Evolutionary conservation across 2,797 vertebrate genomes (phyloP), one percentile per base, ranked within the genome.

Genomic region (Enoplosus armatus): DNA sequence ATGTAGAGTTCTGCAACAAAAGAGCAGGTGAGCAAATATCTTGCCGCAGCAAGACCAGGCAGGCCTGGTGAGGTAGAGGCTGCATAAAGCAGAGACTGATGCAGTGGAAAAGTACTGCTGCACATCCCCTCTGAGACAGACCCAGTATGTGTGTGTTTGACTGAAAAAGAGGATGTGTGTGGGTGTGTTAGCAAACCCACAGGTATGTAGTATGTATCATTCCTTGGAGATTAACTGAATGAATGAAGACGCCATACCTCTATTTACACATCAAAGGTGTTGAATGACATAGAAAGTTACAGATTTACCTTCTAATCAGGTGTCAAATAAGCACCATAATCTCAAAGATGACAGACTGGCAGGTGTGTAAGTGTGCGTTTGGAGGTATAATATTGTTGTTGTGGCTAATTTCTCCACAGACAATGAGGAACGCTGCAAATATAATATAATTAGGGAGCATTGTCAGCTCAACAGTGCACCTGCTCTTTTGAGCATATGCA

Each of bases 91-190:
- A 43, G 67, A 53, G 26, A 82, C 50, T 79, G 80, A 85, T 88
- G 83, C 67, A 87, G 84, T 93, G 92, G 92, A 94, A 94, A 93
- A 93, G 53, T 93, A 92, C 92, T 85, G 84, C 70, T 48, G 75
- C 71, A 71, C 51, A 77, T 31, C 41, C 73, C 87, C 84, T 79
- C 50, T 45, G 89, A 88, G 85, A 89, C 80, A 50, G 50, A 70
- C 47, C 48, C 53, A 45, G 55, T 54, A 24, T 58, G 27, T 80
- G 47, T 61, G 71, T 66, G 53, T 55, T 45, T 50, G 24, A 50
- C n/a, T 72, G 60, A 54, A 51, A 69, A 55, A 55, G 33, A 65
- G 37, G 45, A 5, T 26, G 54, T 45, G 41, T 54, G 33, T n/a
- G 16, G 1, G 24, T 58, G 63, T 50, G 48, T 31, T 61, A 39